Conservation (phyloP, 2,797 vertebrate species). For the Perodicticus potto region DNA sequence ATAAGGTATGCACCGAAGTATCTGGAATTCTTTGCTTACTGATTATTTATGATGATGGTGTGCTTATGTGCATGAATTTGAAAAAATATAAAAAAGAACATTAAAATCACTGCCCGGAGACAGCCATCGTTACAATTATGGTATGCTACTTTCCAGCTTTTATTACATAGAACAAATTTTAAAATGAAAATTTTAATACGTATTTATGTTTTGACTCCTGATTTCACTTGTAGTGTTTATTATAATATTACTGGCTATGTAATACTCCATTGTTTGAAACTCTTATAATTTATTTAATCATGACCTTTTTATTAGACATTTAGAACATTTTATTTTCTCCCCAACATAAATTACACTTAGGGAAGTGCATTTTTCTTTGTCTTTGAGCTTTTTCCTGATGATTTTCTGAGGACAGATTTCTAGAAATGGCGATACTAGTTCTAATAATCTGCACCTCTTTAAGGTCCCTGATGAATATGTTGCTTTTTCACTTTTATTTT, state of each 20-base stretch:
- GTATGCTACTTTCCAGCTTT: not conserved
- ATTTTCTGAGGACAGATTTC: not conserved
- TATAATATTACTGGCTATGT: not conserved
- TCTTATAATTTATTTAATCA: not conserved
- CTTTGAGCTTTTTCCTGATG: conserved; percentile 30
- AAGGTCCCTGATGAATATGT: not conserved
- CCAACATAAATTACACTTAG: not conserved
- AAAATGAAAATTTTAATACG: not conserved
- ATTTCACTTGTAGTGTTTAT: not conserved
- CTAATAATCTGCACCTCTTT: not conserved
- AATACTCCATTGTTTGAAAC: not conserved
- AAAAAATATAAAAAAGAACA: not conserved
- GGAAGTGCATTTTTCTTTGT: not conserved
- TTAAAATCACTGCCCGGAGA: not conserved
- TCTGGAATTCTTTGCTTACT: not conserved
- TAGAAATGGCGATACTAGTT: not conserved
- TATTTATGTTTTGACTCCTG: not conserved
- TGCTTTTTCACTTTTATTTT: not conserved
- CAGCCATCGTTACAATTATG: not conserved
- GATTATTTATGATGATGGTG: not conserved
- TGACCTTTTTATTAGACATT: not conserved
- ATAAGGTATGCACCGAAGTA: conserved; percentile 90
- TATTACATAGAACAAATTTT: not conserved
- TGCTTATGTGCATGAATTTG: not conserved
- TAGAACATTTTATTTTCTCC: not conserved